Percentiles rank a stretch among this genome's conserved stretches.
Conservation (phyloP, 2,113 vertebrate species). For the Ophiodon elongatus region DNA sequence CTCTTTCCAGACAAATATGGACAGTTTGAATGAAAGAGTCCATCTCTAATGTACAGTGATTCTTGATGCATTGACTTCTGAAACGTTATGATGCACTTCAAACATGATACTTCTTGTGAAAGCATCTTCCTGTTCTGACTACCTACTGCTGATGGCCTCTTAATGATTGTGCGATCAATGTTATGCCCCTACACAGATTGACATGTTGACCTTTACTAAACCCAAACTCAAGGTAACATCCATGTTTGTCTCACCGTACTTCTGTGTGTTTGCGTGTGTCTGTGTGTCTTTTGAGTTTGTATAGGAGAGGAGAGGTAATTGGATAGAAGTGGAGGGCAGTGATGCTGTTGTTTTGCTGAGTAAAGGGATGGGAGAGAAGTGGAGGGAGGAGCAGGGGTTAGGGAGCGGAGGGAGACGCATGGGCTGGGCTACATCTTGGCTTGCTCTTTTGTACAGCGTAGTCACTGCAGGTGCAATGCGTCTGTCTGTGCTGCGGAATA, state of each 20-base stretch:
- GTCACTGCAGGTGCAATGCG: conserved; percentile 84
- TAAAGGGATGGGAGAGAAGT: conserved; percentile 30
- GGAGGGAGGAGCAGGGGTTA: conserved; percentile 47
- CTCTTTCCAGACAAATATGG: conserved; percentile 5
- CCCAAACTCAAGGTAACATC: conserved; percentile 91
- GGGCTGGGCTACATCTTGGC: conserved; percentile 78
- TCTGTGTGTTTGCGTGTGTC: conserved; percentile 57
- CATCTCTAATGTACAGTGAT: not conserved
- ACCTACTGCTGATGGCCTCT: conserved; percentile 29
- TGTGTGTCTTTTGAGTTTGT: no score
- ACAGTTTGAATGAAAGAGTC: not conserved
- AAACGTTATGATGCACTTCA: conserved; percentile 14
- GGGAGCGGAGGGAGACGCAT: conserved; percentile 51
- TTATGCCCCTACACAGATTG: conserved; percentile 46
- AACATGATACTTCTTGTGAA: conserved; percentile 16
- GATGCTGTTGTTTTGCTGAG: conserved; percentile 68
- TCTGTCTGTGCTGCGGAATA: conserved; percentile 64
- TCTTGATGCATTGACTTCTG: not conserved
- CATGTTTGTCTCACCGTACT: conserved; percentile 56
- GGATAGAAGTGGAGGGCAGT: conserved; percentile 6
- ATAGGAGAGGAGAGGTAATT: conserved; percentile 2
- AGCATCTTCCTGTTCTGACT: conserved; percentile 8
- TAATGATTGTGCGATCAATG: conserved; percentile 38
- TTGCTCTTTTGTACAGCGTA: conserved; percentile 51
- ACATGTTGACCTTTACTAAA: conserved; percentile 93